These are phyloP conservation scores for Microctenopoma lineatum DNA, from an alignment of 2,797 vertebrate genomes.

Conservation along the genomic window DNA sequence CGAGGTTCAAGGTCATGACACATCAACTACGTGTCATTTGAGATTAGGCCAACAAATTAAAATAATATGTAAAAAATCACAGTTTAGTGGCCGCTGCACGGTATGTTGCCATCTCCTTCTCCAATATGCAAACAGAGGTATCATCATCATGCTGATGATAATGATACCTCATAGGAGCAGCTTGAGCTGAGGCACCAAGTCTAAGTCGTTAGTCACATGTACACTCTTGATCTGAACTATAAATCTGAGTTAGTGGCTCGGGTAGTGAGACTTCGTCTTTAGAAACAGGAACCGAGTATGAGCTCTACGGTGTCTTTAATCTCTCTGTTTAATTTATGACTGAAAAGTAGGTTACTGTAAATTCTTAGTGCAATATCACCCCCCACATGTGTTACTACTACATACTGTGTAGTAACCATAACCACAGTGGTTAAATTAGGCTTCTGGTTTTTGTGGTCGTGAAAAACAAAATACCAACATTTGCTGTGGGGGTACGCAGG, in stretches of 20 bases:
- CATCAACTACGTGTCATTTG: background rate
- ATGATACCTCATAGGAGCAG: constrained; percentile 29
- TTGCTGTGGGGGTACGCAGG: too few species aligned
- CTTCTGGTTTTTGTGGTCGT: background rate
- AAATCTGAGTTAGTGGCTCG: constrained; percentile 43
- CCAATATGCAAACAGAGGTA: constrained; percentile 44
- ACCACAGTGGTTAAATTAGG: background rate
- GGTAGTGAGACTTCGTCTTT: constrained; percentile 54
- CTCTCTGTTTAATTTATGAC: constrained; percentile 44
- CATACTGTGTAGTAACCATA: background rate
- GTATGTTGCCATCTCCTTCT: constrained; percentile 27
- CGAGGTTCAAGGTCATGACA: background rate
- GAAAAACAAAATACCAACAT: background rate
- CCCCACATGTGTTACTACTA: constrained; percentile 4
- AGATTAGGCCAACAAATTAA: background rate
- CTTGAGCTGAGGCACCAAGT: constrained; percentile 32
- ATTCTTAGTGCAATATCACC: constrained; percentile 26
- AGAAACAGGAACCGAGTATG: constrained; percentile 54
- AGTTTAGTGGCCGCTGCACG: background rate
- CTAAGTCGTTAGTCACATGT: constrained; percentile 18
- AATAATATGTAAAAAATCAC: background rate
- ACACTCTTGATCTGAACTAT: constrained; percentile 53
- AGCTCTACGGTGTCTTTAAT: constrained; percentile 37
- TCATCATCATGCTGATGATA: constrained; percentile 43
- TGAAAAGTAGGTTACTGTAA: constrained; percentile 5